Conservation (phyloP, 2,888 invertebrate species). For the Macaria notata region DNA sequence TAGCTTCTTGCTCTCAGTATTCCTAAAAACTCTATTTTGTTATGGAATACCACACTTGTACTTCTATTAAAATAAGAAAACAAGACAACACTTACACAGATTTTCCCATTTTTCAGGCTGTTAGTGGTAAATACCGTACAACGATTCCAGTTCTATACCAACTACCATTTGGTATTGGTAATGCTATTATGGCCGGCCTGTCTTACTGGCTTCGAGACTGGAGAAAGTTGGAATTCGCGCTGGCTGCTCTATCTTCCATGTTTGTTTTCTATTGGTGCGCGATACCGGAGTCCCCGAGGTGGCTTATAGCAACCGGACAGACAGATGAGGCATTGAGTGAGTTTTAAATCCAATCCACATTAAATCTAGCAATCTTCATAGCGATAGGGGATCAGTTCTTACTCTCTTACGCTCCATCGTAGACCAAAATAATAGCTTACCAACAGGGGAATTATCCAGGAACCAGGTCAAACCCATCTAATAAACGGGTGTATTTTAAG, state of each 20-base stretch:
- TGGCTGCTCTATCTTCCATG: conserved; percentile 76
- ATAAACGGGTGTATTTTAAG: too few relatives aligned
- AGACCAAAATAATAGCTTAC: too few relatives aligned
- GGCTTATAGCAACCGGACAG: conserved; percentile 82
- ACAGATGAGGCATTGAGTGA: conserved; percentile 73
- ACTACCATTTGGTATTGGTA: conserved; percentile 84
- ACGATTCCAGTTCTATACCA: conserved; percentile 84
- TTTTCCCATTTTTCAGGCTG: conserved; percentile 55
- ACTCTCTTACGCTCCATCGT: too few relatives aligned
- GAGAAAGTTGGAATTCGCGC: conserved; percentile 81
- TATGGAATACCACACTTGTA: too few relatives aligned
- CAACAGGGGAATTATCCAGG: too few relatives aligned
- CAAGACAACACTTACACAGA: not conserved
- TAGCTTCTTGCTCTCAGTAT: too few relatives aligned
- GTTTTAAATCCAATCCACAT: not conserved
- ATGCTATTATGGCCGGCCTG: conserved; percentile 78
- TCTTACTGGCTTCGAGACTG: conserved; percentile 84
- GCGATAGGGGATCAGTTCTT: not conserved
- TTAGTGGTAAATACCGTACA: conserved; percentile 83
- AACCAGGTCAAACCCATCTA: too few relatives aligned
- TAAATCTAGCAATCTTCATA: not conserved
- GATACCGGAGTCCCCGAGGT: conserved; percentile 84
- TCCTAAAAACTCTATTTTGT: too few relatives aligned
- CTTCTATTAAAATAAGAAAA: too few relatives aligned
- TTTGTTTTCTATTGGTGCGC: conserved; percentile 74